These are phyloP conservation scores for Myotis findleyi DNA, from an alignment of 2,797 vertebrate genomes.

Conservation along the genomic window DNA sequence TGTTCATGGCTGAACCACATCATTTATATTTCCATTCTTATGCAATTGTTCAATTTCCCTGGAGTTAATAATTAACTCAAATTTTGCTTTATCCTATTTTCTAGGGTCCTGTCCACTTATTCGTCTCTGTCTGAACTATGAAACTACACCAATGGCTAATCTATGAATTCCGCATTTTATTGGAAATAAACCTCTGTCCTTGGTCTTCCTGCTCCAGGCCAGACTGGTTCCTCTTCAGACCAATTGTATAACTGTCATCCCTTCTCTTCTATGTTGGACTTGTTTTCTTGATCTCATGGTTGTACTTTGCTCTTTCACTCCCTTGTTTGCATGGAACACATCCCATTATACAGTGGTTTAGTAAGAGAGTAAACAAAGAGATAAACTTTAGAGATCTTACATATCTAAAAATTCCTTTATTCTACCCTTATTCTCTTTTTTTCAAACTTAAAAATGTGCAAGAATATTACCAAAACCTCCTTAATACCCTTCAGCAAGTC, in stretches of 20 bases:
- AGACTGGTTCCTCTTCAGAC: background rate
- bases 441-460: constrained; percentile 10
- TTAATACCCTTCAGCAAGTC: background rate
- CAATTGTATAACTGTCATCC: background rate
- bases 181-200: background rate
- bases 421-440: background rate
- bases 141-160: background rate
- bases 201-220: background rate
- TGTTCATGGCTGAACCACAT: constrained; percentile 41
- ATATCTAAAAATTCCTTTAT: background rate
- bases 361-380: background rate
- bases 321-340: background rate
- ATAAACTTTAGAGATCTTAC: constrained; percentile 24
- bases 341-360: background rate
- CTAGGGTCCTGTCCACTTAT: background rate
- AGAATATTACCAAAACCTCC: background rate
- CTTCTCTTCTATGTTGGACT: background rate
- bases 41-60: constrained; percentile 27
- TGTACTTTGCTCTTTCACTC: constrained; percentile 36
- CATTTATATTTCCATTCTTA: constrained; percentile 54
- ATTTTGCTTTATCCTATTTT: constrained; percentile 54
- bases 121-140: constrained; percentile 36
- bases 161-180: background rate
- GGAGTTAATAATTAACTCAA: constrained; percentile 59
- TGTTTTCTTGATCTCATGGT: constrained; percentile 7